Percentiles rank a stretch among this genome's conserved stretches.
These are phyloP conservation scores for Heliconius hewitsoni DNA, from an alignment of 1,140 invertebrate genomes.

Conservation along the genomic window DNA sequence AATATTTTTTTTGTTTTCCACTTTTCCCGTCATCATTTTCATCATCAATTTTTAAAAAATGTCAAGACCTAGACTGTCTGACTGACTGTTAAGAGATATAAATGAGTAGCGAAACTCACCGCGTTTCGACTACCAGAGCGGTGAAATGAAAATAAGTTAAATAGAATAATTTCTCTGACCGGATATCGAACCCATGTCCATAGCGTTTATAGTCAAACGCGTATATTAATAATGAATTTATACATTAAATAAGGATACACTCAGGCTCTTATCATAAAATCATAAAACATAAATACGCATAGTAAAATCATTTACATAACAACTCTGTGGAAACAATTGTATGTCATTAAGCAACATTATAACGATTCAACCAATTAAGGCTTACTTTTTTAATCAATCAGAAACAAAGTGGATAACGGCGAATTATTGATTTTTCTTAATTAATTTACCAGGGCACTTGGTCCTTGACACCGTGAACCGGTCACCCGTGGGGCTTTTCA, in stretches of 20 bases:
- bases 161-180: not conserved
- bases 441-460: slow-evolving; percentile 1
- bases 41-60: too few relatives aligned
- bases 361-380: not conserved
- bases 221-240: too few relatives aligned
- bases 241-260: too few relatives aligned
- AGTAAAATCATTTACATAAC: too few relatives aligned
- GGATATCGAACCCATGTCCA: not conserved
- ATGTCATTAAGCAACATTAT: not conserved
- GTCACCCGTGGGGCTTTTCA: not conserved
- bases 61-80: too few relatives aligned
- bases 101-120: too few relatives aligned
- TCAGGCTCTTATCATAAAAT: too few relatives aligned
- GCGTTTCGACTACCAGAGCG: too few relatives aligned
- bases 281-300: too few relatives aligned
- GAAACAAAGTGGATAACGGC: not conserved
- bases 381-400: not conserved
- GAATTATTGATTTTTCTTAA: slow-evolving; percentile 11
- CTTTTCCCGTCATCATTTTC: too few relatives aligned
- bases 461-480: slow-evolving; percentile 1
- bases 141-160: not conserved
- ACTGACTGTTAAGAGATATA: too few relatives aligned
- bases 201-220: not conserved
- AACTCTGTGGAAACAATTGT: not conserved
- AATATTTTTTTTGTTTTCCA: too few relatives aligned